Evolutionary conservation across 2,797 vertebrate genomes (phyloP).

Genomic region (Eulemur albifrons): DNA sequence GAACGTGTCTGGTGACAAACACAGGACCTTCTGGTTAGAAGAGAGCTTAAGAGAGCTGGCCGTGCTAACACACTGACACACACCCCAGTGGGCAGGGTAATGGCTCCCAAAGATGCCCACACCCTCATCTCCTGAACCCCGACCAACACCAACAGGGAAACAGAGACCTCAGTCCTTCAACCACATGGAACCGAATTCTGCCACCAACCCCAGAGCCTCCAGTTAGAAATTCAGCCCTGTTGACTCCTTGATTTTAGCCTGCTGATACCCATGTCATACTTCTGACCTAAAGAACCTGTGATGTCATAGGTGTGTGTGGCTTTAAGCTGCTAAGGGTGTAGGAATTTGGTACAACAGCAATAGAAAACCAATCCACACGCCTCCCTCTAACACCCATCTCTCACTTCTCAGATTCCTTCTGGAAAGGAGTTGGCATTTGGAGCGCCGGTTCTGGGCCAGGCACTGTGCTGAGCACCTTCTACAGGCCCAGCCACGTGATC

Average conservation of each 20-base stretch:
- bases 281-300: not conserved
- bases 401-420: not conserved
- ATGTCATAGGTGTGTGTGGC: accelerated
- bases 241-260: not conserved
- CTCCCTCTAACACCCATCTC: not conserved
- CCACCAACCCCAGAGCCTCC: no score
- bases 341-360: not conserved
- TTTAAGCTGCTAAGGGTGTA: no score
- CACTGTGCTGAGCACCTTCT: not conserved
- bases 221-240: no score
- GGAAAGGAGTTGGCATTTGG: not conserved
- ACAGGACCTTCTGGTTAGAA: not conserved
- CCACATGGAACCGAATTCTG: not conserved
- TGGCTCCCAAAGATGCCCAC: no score
- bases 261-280: not conserved
- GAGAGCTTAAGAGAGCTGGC: no score
- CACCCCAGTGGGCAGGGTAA: not conserved
- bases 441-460: not conserved
- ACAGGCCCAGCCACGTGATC: not conserved
- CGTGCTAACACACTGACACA: accelerated
- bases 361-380: no score
- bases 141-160: not conserved
- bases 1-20: not conserved
- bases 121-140: no score
- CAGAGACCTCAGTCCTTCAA: not conserved